Conservation (phyloP, 2,113 vertebrate species). For the Scopus umbretta region DNA sequence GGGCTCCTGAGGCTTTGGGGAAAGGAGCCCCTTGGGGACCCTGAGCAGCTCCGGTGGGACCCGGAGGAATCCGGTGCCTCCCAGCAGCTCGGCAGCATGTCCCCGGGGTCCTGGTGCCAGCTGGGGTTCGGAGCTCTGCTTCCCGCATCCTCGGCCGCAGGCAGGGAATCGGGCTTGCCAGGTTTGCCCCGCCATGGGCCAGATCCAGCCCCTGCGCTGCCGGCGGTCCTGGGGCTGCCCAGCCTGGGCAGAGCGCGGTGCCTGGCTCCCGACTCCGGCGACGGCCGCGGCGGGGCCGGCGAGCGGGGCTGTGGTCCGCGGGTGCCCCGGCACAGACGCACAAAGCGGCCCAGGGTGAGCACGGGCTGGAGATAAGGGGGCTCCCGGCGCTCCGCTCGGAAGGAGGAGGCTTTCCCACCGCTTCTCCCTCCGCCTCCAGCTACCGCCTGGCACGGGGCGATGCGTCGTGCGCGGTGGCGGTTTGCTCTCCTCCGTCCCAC, state of each 20-base stretch:
- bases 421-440: neutral
- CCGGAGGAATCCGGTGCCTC: neutral
- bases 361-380: neutral
- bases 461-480: neutral
- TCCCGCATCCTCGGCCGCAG: neutral
- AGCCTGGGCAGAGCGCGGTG: neutral
- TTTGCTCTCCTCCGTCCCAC: too few relatives aligned
- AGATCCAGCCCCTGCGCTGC: neutral
- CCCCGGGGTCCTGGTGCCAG: neutral
- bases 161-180: neutral
- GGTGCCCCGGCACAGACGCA: neutral
- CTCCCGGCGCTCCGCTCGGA: neutral
- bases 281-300: too few relatives aligned
- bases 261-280: neutral
- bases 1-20: neutral
- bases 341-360: neutral
- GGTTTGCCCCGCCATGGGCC: neutral
- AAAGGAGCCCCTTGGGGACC: neutral
- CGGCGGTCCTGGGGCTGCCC: fast-evolving
- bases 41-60: neutral
- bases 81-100: neutral
- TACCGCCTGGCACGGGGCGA: neutral
- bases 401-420: neutral
- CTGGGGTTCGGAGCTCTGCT: neutral
- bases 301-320: neutral